These are phyloP conservation scores for Ruditapes philippinarum DNA, from an alignment of 1,140 invertebrate genomes.

Conservation along the genomic window DNA sequence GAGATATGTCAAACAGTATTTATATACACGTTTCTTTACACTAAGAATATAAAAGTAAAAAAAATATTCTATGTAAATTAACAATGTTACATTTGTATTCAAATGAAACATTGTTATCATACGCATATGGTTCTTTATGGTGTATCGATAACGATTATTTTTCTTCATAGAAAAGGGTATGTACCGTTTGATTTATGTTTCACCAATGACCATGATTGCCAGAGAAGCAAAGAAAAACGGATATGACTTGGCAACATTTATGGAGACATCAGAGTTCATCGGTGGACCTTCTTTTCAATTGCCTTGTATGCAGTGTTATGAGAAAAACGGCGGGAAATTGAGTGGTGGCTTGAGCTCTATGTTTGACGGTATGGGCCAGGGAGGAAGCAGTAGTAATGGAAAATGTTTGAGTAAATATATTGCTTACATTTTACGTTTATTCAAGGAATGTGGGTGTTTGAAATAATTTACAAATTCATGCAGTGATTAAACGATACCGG, in stretches of 20 bases:
- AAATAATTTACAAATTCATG: too few relatives aligned
- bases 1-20: too few relatives aligned
- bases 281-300: background rate
- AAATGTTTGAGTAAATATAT: background rate
- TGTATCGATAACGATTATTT: too few relatives aligned
- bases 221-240: background rate
- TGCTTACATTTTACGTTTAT: too few relatives aligned
- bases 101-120: too few relatives aligned
- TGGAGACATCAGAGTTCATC: background rate
- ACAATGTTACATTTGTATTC: too few relatives aligned
- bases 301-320: constrained; percentile 23
- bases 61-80: too few relatives aligned
- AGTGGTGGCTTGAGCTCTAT: background rate
- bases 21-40: too few relatives aligned
- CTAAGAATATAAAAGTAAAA: too few relatives aligned
- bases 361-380: background rate
- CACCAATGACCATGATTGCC: background rate
- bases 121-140: too few relatives aligned
- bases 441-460: too few relatives aligned
- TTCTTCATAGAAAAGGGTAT: background rate
- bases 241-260: background rate
- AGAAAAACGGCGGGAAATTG: background rate
- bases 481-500: too few relatives aligned
- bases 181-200: background rate
- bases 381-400: background rate